Conservation (phyloP, 1,140 invertebrate genomes). For the Ditylenchus dipsaci region DNA sequence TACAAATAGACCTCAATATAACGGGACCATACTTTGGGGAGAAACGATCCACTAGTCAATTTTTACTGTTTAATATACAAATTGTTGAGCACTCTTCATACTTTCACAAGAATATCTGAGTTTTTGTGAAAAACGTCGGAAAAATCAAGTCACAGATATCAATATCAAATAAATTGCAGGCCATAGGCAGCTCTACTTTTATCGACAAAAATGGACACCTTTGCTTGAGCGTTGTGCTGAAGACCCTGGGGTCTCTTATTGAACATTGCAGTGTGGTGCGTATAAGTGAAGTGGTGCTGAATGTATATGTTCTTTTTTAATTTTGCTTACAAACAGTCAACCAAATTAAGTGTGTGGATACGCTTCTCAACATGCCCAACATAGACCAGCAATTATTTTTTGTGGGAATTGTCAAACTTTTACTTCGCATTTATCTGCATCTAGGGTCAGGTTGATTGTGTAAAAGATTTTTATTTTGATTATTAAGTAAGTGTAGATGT, state of each 20-base stretch:
- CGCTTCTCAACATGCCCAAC: conserved; percentile 42
- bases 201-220: conserved; percentile 91
- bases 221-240: conserved; percentile 80
- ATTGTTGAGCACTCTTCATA: no score
- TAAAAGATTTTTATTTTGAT: no score
- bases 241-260: conserved; percentile 60
- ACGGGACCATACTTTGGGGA: no score
- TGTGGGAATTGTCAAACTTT: conserved; percentile 62
- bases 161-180: conserved; percentile 61
- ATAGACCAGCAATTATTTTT: conserved; percentile 38
- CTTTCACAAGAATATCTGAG: no score
- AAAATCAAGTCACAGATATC: no score
- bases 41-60: no score
- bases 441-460: conserved; percentile 62
- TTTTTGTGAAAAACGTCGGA: no score
- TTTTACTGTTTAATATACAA: no score
- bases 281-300: conserved; percentile 53
- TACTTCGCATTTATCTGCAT: conserved; percentile 71
- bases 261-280: conserved; percentile 39
- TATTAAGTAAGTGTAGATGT: conserved; percentile 66
- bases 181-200: conserved; percentile 80
- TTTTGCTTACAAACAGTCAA: background rate
- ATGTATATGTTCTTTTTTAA: conserved; percentile 43
- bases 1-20: no score
- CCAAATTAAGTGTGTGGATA: background rate